phyloP scores from a whole-genome alignment of 2,888 invertebrate species.

The Scelioninae gen. 2 region DNA sequence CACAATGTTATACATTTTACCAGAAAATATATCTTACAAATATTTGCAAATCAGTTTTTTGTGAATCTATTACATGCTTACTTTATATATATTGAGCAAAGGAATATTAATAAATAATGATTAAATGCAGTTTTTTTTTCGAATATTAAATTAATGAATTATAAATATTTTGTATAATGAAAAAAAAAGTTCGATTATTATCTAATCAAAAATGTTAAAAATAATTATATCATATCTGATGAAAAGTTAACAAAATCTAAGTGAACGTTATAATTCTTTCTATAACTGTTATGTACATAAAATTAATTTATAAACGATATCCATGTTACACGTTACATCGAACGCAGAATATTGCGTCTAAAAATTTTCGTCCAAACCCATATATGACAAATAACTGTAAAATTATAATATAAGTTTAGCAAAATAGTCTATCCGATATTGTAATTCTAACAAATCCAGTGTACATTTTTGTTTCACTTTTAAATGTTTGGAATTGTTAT shows the following conservation, averaged over 20 bases:
- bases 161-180: neutral
- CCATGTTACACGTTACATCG: constrained; percentile 26
- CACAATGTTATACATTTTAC: no score
- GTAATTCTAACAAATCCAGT: neutral
- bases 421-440: constrained; percentile 13
- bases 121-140: no score
- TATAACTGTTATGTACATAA: constrained; percentile 15
- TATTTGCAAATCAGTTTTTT: no score
- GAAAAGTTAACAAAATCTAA: neutral
- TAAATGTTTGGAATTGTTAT: constrained; percentile 14
- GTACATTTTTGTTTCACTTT: constrained; percentile 14
- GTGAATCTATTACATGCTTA: no score
- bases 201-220: constrained; percentile 2
- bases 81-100: no score
- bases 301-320: constrained; percentile 8
- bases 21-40: no score
- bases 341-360: constrained; percentile 13
- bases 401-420: neutral
- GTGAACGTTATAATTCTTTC: constrained; percentile 1
- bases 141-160: neutral
- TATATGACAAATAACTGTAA: constrained; percentile 18
- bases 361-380: constrained; percentile 16
- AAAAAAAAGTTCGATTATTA: constrained; percentile 19
- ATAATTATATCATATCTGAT: constrained; percentile 1
- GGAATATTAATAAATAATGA: no score